These are phyloP conservation scores for Cheirogaleus major DNA, from an alignment of 2,797 vertebrate species.

Conservation along the genomic window DNA sequence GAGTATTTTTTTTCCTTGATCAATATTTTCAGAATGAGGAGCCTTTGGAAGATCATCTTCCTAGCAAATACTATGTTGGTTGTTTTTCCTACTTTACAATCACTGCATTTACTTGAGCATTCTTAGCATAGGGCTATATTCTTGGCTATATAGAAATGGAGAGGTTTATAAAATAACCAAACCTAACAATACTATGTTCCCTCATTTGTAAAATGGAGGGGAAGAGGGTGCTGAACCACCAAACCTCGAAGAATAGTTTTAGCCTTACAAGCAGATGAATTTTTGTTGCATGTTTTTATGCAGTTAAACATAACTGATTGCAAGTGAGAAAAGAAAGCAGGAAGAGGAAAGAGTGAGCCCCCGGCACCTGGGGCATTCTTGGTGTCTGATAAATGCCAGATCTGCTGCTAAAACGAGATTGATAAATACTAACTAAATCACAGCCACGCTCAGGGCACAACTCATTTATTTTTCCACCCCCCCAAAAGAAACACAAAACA, in stretches of 20 bases:
- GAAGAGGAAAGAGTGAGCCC: not conserved
- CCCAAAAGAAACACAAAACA: slow-evolving; percentile 42
- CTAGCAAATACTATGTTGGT: not conserved
- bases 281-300: not conserved
- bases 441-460: slow-evolving; percentile 31
- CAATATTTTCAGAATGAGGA: not conserved
- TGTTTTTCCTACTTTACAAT: not conserved
- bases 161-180: not conserved
- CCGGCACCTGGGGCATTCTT: not conserved
- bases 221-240: not conserved
- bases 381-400: slow-evolving; percentile 26
- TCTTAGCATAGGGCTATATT: not conserved
- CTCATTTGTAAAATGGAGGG: not conserved
- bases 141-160: not conserved
- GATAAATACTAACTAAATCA: slow-evolving; percentile 64
- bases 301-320: slow-evolving; percentile 37
- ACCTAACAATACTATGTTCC: not conserved
- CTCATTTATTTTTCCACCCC: slow-evolving; percentile 45
- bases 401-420: slow-evolving; percentile 46
- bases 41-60: not conserved
- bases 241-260: not conserved
- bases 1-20: not conserved
- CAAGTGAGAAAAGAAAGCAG: not conserved
- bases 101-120: not conserved
- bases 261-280: not conserved